A percentile compares a stretch with the other conserved stretches of the same genome.
phyloP scores from a whole-genome alignment of 2,888 invertebrate genomes.

The Tachystola acroxantha region DNA sequence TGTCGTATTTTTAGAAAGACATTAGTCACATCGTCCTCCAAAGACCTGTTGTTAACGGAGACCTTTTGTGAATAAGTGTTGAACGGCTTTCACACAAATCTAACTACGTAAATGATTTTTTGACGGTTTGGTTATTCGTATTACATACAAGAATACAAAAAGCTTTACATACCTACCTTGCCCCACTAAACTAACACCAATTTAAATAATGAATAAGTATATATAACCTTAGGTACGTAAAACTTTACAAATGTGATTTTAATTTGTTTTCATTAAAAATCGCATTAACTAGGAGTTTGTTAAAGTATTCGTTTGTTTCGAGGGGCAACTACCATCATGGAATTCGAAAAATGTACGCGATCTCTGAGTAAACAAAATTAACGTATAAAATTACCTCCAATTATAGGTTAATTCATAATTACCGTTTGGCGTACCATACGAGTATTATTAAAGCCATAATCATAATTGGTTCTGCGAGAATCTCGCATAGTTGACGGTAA shows the following conservation, averaged over 20 bases:
- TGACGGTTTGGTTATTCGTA: neutral
- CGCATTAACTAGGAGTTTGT: too few relatives aligned
- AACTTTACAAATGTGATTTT: too few relatives aligned
- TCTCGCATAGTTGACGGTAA: slow-evolving; percentile 31
- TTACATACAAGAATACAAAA: too few relatives aligned
- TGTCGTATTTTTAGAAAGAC: slow-evolving; percentile 9
- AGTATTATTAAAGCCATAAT: slow-evolving; percentile 38
- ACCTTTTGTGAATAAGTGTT: neutral
- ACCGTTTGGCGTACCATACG: slow-evolving; percentile 31
- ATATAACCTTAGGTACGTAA: too few relatives aligned
- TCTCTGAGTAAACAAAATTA: slow-evolving; percentile 25
- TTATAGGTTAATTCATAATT: slow-evolving; percentile 54
- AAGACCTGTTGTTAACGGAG: neutral
- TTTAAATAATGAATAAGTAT: too few relatives aligned
- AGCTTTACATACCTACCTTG: too few relatives aligned
- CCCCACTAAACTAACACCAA: too few relatives aligned
- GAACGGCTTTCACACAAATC: neutral
- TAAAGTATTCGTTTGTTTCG: too few relatives aligned
- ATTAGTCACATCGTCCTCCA: slow-evolving; percentile 3
- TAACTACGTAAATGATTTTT: neutral
- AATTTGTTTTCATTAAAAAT: too few relatives aligned
- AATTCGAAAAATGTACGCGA: slow-evolving; percentile 21
- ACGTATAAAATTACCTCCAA: slow-evolving; percentile 38
- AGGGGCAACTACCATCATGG: slow-evolving; percentile 14
- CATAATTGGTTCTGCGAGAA: slow-evolving; percentile 42